Conservation (phyloP, 2,888 invertebrate genomes). For the Acleris holmiana region DNA sequence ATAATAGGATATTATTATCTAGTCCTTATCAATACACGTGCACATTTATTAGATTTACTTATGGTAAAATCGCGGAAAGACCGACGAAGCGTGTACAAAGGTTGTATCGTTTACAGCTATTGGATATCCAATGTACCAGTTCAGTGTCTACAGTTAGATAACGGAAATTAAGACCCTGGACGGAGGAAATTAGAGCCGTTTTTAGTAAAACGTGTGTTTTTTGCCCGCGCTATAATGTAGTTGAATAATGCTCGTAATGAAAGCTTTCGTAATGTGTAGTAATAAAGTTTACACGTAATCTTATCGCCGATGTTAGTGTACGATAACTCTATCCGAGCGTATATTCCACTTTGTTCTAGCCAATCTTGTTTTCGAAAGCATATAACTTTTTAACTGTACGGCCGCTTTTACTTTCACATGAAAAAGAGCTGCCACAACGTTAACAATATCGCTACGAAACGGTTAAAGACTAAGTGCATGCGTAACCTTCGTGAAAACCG, state of each 20-base stretch:
- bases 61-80: constrained; percentile 56
- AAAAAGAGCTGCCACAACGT: not conserved
- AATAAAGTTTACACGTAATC: constrained; percentile 53
- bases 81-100: constrained; percentile 69
- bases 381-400: no score
- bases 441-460: no score
- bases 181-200: constrained; percentile 46
- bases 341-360: no score
- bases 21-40: constrained; percentile 9
- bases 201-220: constrained; percentile 40
- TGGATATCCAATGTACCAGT: constrained; percentile 71
- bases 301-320: constrained; percentile 50
- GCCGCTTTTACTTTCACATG: not conserved
- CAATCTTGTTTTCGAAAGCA: no score
- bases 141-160: constrained; percentile 54
- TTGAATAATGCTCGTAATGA: constrained; percentile 55
- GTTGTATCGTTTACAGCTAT: constrained; percentile 75
- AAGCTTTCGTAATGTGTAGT: constrained; percentile 60
- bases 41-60: constrained; percentile 25
- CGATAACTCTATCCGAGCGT: constrained; percentile 15
- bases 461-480: constrained; percentile 12
- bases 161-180: constrained; percentile 55
- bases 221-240: constrained; percentile 44
- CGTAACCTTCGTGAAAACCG: constrained; percentile 38
- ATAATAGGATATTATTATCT: not conserved